Conservation (phyloP, 2,113 vertebrate species). For the Saguinus imperator region DNA sequence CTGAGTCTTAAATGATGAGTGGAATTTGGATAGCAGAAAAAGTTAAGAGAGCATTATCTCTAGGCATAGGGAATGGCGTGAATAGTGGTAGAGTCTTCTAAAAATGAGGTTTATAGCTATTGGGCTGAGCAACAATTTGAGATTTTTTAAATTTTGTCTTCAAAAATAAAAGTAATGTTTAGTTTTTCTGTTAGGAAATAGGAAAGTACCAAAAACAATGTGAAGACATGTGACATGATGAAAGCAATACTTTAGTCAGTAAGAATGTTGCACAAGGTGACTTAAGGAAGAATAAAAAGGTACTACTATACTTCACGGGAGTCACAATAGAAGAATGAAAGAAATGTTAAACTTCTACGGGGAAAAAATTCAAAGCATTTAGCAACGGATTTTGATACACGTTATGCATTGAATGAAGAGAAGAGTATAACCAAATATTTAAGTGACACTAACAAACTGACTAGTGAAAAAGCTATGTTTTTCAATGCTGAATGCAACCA, state of each 20-base stretch:
- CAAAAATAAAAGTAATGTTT: neutral
- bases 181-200: neutral
- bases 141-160: neutral
- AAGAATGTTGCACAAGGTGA: no score
- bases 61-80: neutral
- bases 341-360: neutral
- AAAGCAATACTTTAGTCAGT: neutral
- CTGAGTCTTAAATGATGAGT: neutral
- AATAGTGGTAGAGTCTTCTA: neutral
- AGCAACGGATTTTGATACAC: neutral
- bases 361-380: neutral
- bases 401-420: neutral
- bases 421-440: neutral
- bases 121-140: neutral
- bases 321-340: neutral
- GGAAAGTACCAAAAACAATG: neutral
- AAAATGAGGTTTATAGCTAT: neutral
- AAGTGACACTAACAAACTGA: neutral
- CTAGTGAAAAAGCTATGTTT: neutral
- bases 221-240: neutral
- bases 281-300: neutral
- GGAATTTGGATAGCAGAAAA: neutral
- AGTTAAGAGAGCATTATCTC: neutral
- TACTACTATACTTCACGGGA: neutral
- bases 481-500: neutral